Conservation (phyloP, 2,888 invertebrate genomes). For the Nebria salina region DNA sequence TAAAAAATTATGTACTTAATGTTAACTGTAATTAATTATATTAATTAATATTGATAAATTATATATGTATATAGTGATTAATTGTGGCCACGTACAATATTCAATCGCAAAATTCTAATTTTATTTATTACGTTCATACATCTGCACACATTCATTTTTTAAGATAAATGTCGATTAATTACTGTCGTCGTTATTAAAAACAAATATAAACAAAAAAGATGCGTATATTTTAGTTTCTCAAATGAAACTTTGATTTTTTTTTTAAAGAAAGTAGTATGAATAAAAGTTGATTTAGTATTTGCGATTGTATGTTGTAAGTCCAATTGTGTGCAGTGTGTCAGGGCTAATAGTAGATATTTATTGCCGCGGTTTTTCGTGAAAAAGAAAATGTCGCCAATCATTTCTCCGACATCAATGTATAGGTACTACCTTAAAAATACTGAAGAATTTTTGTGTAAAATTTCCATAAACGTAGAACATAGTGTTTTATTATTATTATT, state of each 20-base stretch:
- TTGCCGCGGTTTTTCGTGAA: constrained; percentile 26
- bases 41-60: constrained; percentile 42
- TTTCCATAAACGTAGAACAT: constrained; percentile 62
- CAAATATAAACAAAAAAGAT: no score
- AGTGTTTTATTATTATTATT: constrained; percentile 55
- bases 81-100: constrained; percentile 38
- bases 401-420: constrained; percentile 42
- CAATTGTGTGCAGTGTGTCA: constrained; percentile 42
- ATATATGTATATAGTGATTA: constrained; percentile 47
- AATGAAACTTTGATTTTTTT: background rate
- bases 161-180: background rate
- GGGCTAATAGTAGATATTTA: constrained; percentile 40
- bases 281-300: background rate
- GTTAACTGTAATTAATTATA: constrained; percentile 45
- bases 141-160: background rate
- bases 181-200: no score
- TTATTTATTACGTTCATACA: background rate
- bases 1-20: constrained; percentile 54
- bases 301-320: constrained; percentile 30
- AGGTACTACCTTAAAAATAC: constrained; percentile 25
- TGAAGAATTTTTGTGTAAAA: constrained; percentile 56
- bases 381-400: constrained; percentile 33
- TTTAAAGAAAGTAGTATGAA: background rate
- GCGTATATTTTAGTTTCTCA: background rate
- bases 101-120: constrained; percentile 17